A percentile compares a stretch with the other conserved stretches of the same genome.
Evolutionary conservation across 1,140 invertebrate genomes (phyloP).

Genomic region (Ladona fulva): DNA sequence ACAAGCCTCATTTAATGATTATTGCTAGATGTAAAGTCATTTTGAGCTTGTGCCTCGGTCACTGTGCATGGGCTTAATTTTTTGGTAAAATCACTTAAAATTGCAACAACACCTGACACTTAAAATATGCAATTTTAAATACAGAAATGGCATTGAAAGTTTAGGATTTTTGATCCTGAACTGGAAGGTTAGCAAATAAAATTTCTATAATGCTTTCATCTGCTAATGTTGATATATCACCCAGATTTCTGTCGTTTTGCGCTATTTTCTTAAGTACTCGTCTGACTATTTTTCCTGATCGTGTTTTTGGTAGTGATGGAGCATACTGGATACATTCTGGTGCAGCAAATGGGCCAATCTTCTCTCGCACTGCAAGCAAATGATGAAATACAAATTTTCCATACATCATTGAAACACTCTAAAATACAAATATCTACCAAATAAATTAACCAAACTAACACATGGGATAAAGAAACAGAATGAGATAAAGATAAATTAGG

Average conservation of each 20-base stretch:
- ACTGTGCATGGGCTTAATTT: not conserved
- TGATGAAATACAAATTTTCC: constrained; percentile 19
- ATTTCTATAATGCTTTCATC: constrained; percentile 76
- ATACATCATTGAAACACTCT: not conserved
- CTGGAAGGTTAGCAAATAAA: constrained; percentile 60
- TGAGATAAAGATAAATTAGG: not conserved
- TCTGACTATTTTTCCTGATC: constrained; percentile 97
- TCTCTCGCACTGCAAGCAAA: constrained; percentile 61
- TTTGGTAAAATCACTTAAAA: not conserved
- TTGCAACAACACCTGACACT: not conserved
- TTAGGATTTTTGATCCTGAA: constrained; percentile 15
- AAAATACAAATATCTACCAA: too few relatives aligned
- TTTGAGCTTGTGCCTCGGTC: not conserved
- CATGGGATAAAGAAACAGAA: not conserved
- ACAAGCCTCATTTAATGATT: not conserved
- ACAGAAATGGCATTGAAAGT: constrained; percentile 30
- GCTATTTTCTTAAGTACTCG: constrained; percentile 90
- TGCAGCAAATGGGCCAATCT: constrained; percentile 92
- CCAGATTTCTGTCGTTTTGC: constrained; percentile 74
- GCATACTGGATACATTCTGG: constrained; percentile 91
- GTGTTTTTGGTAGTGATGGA: constrained; percentile 87
- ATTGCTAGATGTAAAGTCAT: not conserved
- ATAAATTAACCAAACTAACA: too few relatives aligned
- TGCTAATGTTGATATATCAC: constrained; percentile 86
- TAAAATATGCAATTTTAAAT: constrained; percentile 14